Base-by-base conservation (phyloP, 37 sponge, comb jelly and placozoan genomes). In the Hexactinellida sp. region DNA sequence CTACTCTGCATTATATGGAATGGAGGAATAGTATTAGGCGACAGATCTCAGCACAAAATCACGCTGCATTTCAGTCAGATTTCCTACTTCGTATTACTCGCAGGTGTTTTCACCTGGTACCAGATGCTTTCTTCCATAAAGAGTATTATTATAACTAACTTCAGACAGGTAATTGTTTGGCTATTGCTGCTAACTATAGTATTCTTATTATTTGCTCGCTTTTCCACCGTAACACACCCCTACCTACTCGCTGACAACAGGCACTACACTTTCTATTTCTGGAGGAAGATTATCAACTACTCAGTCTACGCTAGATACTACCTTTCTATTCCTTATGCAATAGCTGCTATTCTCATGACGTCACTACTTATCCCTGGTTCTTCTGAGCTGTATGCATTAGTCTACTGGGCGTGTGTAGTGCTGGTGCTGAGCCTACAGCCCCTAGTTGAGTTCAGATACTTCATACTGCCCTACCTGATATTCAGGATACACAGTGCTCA, bases 161-260 rank as follows among this genome's bases (percentile, higher is more conserved):
- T 3, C 23, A 36, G 24, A 3, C n/a, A 34, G 30, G 23, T 21
- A 3, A 5, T 86, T 34, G 16, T 36, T 24, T 35, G 84, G n/a
- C 16, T 86, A 24, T 24, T 89, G 3, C 38, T 88, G 5, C 38
- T 82, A 36, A 38, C 84, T 10, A 39, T 82, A 1, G 3, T 71
- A 1, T 39, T 37, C 47, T 52, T 34, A 63, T 54, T 86, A 16
- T 55, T 38, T n/a, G 38, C 76, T 63, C 38, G 24, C 85, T 52
- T 54, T n/a, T 63, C 25, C 85, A 85, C 54, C 10, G 54, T 89
- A 24, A 92, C 82, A 36, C 98, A 97, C 54, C 92, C 93, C 21
- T 97, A 93, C 54, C 88, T 97, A 36, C 84, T 93, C 37, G 95
- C 94, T 51, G 98, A 97, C 87, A 97, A 97, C 84, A 86, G 98